Conservation (phyloP, 2,888 invertebrate genomes). For the Calameuta filiformis region DNA sequence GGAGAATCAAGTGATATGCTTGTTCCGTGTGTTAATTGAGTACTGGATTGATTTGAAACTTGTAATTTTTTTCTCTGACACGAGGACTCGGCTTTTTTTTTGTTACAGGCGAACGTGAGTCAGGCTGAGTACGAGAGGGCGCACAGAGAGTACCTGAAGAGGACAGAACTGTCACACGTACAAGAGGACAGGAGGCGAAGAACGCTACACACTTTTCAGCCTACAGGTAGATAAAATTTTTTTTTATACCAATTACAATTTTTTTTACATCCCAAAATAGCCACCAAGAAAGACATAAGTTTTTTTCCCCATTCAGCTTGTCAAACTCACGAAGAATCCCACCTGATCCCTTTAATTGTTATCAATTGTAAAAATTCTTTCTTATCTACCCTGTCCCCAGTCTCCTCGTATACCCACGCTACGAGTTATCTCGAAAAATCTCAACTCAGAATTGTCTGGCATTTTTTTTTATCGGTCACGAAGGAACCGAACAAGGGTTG, state of each 20-base stretch:
- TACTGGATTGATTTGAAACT: not conserved
- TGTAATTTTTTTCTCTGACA: not conserved
- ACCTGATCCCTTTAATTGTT: not conserved
- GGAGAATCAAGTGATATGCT: not conserved
- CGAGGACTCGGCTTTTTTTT: not conserved
- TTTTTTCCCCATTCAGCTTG: too few relatives aligned
- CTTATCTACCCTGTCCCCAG: not conserved
- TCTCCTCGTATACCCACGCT: not conserved
- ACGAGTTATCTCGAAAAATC: not conserved
- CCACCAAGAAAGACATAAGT: not conserved
- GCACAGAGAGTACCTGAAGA: conserved; percentile 71
- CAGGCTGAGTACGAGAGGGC: conserved; percentile 73
- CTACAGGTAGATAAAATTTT: conserved; percentile 46
- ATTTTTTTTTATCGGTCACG: not conserved
- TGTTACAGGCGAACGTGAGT: conserved; percentile 73
- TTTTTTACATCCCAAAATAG: conserved; percentile 1
- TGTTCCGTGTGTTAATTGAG: not conserved
- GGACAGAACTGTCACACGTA: conserved; percentile 45
- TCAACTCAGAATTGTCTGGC: not conserved
- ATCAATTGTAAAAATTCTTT: not conserved
- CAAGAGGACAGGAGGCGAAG: conserved; percentile 43
- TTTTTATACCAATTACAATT: not conserved
- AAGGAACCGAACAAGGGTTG: not conserved
- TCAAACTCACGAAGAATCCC: not conserved
- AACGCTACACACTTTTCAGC: conserved; percentile 57